Percentiles rank a stretch among this genome's conserved stretches.
These are phyloP conservation scores for Ectropis crepuscularia DNA, from an alignment of 2,888 invertebrate genomes.

Conservation along the genomic window DNA sequence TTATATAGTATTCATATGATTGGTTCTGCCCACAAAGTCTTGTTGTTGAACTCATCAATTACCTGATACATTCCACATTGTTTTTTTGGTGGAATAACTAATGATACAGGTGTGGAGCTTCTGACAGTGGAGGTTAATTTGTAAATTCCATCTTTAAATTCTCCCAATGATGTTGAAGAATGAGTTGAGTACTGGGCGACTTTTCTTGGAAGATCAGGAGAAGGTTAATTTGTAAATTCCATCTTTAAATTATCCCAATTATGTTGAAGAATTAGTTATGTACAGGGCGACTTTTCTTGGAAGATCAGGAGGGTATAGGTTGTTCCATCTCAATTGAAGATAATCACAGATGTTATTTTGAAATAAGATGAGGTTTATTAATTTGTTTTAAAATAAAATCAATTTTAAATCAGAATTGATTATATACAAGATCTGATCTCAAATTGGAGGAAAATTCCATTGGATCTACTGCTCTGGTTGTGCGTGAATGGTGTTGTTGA, in stretches of 20 bases:
- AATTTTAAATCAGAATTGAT: not conserved
- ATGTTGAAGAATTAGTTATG: not conserved
- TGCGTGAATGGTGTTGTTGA: not conserved
- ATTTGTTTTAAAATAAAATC: not conserved
- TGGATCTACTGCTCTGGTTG: not conserved
- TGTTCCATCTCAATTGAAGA: not conserved
- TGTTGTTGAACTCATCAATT: not conserved
- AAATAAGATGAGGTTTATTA: not conserved
- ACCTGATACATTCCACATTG: not conserved
- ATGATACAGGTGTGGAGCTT: not conserved
- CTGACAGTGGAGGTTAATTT: not conserved
- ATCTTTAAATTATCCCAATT: not conserved
- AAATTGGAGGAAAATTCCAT: not conserved
- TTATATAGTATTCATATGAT: not conserved
- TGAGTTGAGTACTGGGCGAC: not conserved
- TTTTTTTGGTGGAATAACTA: not conserved
- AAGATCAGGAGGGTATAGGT: not conserved
- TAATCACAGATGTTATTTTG: not conserved
- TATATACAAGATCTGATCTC: not conserved
- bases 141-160: not conserved
- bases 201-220: too few relatives aligned
- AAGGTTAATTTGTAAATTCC: not conserved
- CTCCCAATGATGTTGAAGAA: not conserved
- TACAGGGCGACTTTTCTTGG: not conserved
- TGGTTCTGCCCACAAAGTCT: not conserved